phyloP scores from a whole-genome alignment of 2,113 vertebrate genomes.

The Mirounga angustirostris region DNA sequence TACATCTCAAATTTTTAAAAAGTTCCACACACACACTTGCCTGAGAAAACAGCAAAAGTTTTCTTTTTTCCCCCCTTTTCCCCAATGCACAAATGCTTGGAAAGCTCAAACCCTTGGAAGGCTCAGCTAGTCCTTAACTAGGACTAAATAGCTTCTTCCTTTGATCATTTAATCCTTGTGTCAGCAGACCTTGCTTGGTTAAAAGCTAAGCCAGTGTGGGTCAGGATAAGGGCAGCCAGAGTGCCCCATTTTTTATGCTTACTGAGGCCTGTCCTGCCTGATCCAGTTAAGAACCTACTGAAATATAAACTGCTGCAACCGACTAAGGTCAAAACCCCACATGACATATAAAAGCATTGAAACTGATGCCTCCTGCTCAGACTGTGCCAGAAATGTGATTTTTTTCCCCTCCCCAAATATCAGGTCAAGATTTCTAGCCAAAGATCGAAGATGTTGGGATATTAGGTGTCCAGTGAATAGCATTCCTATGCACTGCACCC shows the following conservation, averaged over 20 bases:
- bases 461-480: background rate
- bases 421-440: conserved; percentile 34
- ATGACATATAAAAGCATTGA: conserved; percentile 9
- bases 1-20: background rate
- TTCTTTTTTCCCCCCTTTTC: background rate
- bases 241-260: conserved; percentile 28
- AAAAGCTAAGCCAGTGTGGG: conserved; percentile 56
- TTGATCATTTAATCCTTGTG: conserved; percentile 70
- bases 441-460: conserved; percentile 3
- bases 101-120: conserved; percentile 56
- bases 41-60: background rate
- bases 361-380: background rate
- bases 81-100: background rate
- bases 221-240: conserved; percentile 63
- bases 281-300: conserved; percentile 44
- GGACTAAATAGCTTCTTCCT: conserved; percentile 61
- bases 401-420: conserved; percentile 26
- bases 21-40: background rate
- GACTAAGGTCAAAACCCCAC: background rate
- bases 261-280: background rate
- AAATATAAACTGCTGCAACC: conserved; percentile 31
- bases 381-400: conserved; percentile 7
- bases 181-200: conserved; percentile 56
- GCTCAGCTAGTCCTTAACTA: conserved; percentile 32
- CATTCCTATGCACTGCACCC: background rate